These are phyloP conservation scores for Liopterus haemorrhoidalis DNA, from an alignment of 2,888 invertebrate species.

Conservation along the genomic window DNA sequence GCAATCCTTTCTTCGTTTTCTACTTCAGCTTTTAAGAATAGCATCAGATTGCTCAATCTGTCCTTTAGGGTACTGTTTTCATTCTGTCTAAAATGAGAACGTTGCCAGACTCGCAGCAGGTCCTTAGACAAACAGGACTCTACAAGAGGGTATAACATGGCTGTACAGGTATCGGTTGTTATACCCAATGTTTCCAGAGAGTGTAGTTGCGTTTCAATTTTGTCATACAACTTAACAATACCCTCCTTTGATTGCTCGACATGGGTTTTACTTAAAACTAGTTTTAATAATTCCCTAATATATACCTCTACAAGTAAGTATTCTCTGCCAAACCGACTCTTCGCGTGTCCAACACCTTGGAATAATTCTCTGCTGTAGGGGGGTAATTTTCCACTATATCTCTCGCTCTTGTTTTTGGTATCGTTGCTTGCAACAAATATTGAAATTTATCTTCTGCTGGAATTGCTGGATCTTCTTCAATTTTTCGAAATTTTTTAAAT, in stretches of 20 bases:
- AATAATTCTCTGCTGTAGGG: conserved; percentile 14
- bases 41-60: conserved; percentile 17
- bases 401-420: conserved; percentile 1
- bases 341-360: conserved; percentile 7
- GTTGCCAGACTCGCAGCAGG: conserved; percentile 11
- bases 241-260: background rate
- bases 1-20: conserved; percentile 31
- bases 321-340: conserved; percentile 14
- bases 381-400: conserved; percentile 16
- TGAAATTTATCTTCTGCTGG: conserved; percentile 13
- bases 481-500: conserved; percentile 8
- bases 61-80: background rate
- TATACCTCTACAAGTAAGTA: conserved; percentile 32
- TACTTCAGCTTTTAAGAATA: conserved; percentile 32
- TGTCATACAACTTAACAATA: conserved; percentile 8
- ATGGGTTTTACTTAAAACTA: conserved; percentile 5
- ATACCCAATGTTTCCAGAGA: conserved; percentile 8
- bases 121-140: conserved; percentile 16
- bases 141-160: conserved; percentile 17
- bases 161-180: conserved; percentile 11
- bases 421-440: conserved; percentile 10
- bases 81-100: conserved; percentile 1
- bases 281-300: conserved; percentile 25
- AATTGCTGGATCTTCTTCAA: background rate
- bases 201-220: conserved; percentile 12